Evolutionary conservation across 2,888 invertebrate species (phyloP).

Genomic region (Abscondita cerata): DNA sequence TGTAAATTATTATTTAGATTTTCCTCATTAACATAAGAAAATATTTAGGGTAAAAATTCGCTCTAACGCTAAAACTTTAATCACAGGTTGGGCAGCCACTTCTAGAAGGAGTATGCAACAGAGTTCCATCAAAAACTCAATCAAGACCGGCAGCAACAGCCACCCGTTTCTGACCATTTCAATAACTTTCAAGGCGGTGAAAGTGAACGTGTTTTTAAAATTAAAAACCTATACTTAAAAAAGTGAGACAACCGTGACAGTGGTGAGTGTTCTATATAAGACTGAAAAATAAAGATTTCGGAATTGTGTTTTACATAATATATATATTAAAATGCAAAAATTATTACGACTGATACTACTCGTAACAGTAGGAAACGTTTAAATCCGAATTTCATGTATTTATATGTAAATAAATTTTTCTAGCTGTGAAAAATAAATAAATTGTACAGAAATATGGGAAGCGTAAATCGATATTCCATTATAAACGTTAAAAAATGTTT

Average conservation of each 20-base stretch:
- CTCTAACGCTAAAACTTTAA: no score
- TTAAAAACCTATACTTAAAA: no score
- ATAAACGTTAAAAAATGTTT: constrained; percentile 29
- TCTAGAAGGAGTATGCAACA: constrained; percentile 51
- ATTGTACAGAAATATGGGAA: not conserved
- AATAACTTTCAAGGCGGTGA: constrained; percentile 28
- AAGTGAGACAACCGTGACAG: no score
- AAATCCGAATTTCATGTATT: constrained; percentile 27
- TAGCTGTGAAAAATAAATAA: constrained; percentile 53
- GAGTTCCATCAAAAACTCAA: constrained; percentile 53
- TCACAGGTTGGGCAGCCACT: constrained; percentile 53
- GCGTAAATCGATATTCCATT: constrained; percentile 2
- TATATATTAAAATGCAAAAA: not conserved
- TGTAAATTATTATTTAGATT: not conserved
- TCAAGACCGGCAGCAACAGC: constrained; percentile 57
- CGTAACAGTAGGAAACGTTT: constrained; percentile 7
- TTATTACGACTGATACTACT: constrained; percentile 11
- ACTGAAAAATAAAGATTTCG: not conserved
- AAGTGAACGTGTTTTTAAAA: constrained; percentile 11
- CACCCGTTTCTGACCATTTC: constrained; percentile 60
- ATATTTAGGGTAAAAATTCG: no score
- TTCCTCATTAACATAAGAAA: no score
- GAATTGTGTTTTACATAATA: not conserved
- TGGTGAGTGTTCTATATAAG: no score
- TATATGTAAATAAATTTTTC: constrained; percentile 39